A percentile compares a stretch with the other conserved stretches of the same genome.
Evolutionary conservation across 1,140 invertebrate genomes (phyloP).

Genomic region (Delia radicum): DNA sequence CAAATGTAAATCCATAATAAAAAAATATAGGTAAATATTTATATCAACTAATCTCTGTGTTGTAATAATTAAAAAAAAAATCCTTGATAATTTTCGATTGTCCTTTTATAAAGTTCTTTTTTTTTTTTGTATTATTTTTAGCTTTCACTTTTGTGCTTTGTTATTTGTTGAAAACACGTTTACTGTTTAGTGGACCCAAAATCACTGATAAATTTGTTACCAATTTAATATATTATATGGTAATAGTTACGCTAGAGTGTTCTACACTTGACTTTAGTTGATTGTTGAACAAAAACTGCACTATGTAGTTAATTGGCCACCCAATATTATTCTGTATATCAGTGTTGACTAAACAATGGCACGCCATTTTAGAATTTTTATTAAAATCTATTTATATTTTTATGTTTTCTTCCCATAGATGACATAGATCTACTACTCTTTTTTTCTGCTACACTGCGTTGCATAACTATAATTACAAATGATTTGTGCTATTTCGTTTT

Average conservation of each 20-base stretch:
- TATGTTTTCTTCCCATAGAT: no score
- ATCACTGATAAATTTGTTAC: constrained; percentile 18
- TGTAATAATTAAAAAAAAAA: not conserved
- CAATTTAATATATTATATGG: constrained; percentile 15
- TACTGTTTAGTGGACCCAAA: constrained; percentile 1
- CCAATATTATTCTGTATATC: not conserved
- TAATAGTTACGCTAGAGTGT: not conserved
- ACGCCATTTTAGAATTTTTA: no score
- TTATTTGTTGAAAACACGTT: not conserved
- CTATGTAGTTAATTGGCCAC: not conserved
- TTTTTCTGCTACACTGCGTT: no score
- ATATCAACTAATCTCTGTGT: not conserved
- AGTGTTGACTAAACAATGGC: not conserved
- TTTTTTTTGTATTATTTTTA: not conserved
- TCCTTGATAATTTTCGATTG: no score
- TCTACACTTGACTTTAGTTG: not conserved
- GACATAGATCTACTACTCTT: no score
- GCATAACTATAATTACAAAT: no score
- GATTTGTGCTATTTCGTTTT: no score
- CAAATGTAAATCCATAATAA: not conserved
- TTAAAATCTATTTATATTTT: no score
- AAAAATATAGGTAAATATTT: not conserved
- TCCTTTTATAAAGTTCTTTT: not conserved
- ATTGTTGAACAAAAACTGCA: not conserved
- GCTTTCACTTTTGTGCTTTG: not conserved